Percentiles rank a stretch among this genome's conserved stretches.
Conservation (phyloP, 2,888 invertebrate genomes). For the Frankliniella fusca region DNA sequence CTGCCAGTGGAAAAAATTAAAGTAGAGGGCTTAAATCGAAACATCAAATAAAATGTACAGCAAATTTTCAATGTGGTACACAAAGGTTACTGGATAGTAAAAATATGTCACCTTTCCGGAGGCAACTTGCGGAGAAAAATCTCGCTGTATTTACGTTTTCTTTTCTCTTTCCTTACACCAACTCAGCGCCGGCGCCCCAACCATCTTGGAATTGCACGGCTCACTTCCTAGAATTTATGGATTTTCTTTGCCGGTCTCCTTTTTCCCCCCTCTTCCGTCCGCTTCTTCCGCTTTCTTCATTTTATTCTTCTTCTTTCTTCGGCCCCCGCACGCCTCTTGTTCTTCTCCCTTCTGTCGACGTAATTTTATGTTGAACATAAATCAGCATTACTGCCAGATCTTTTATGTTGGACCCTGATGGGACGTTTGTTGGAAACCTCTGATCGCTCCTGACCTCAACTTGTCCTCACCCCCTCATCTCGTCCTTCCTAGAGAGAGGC, state of each 20-base stretch:
- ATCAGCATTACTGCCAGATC: slow-evolving; percentile 24
- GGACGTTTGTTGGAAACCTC: slow-evolving; percentile 21
- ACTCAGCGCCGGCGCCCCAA: background rate
- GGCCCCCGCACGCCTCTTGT: background rate
- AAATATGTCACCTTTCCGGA: too few species aligned
- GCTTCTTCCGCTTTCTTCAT: background rate
- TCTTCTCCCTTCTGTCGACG: slow-evolving; percentile 9
- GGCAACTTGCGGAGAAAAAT: too few species aligned
- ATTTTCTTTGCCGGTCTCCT: slow-evolving; percentile 9
- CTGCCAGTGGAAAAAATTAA: too few species aligned
- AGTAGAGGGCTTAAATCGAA: too few species aligned
- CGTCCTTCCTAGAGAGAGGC: background rate
- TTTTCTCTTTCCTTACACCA: too few species aligned
- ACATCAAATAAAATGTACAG: too few species aligned
- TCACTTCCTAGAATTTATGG: slow-evolving; percentile 26
- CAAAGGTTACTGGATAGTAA: too few species aligned
- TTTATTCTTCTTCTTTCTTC: background rate
- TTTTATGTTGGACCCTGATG: slow-evolving; percentile 23
- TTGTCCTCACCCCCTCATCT: background rate
- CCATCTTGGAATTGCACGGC: slow-evolving; percentile 25
- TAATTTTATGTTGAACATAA: slow-evolving; percentile 21
- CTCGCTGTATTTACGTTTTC: too few species aligned
- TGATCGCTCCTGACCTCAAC: slow-evolving; percentile 21
- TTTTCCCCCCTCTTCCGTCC: background rate
- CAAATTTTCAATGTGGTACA: too few species aligned